Evolutionary conservation across 2,888 invertebrate genomes (phyloP).

Genomic region (Apeira syringaria): DNA sequence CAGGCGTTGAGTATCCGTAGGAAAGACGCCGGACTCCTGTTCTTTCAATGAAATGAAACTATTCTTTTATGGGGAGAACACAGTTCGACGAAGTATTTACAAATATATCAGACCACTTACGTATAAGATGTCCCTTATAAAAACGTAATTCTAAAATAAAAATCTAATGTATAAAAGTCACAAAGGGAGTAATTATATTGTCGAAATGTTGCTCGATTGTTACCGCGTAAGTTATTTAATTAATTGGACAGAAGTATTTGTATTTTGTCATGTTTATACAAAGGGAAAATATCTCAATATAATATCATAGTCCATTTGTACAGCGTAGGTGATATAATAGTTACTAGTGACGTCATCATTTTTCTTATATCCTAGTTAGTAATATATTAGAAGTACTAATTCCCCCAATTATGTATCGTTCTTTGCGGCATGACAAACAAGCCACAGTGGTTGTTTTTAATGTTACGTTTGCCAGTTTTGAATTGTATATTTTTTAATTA

Average conservation of each 20-base stretch:
- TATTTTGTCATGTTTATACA: constrained; percentile 83
- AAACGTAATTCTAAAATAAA: constrained; percentile 38
- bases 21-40: constrained; percentile 45
- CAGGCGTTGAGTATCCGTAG: constrained; percentile 56
- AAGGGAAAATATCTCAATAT: constrained; percentile 77
- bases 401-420: constrained; percentile 64
- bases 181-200: constrained; percentile 73
- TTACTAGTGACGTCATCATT: constrained; percentile 64
- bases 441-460: constrained; percentile 52
- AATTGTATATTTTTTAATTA: constrained; percentile 38
- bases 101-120: constrained; percentile 58
- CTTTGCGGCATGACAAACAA: constrained; percentile 69
- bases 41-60: constrained; percentile 31
- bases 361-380: constrained; percentile 75
- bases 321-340: constrained; percentile 75
- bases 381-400: constrained; percentile 73
- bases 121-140: constrained; percentile 56
- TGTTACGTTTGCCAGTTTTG: constrained; percentile 52
- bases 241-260: constrained; percentile 74
- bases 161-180: constrained; percentile 64
- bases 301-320: constrained; percentile 81
- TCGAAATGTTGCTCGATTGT: constrained; percentile 76
- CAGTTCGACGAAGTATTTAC: constrained; percentile 48
- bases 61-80: constrained; percentile 15
- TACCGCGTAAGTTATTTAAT: constrained; percentile 76